Conservation (phyloP, 1,140 invertebrate genomes). For the Arctopsyche grandis region DNA sequence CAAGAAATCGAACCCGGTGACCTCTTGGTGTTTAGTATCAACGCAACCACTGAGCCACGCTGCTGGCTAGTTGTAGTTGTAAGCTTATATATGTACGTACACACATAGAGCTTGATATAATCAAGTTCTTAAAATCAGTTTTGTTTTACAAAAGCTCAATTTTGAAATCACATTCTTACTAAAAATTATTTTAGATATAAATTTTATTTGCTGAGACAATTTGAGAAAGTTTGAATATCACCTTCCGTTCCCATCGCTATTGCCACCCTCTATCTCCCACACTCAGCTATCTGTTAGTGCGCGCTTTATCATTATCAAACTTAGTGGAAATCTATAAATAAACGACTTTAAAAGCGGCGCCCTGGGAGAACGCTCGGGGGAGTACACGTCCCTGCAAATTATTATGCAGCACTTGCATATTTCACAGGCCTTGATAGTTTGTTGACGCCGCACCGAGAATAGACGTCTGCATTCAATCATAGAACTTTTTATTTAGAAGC, state of each 20-base stretch:
- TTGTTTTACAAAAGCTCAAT: too few species aligned
- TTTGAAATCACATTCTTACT: too few species aligned
- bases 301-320: constrained; percentile 50
- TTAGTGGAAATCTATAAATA: constrained; percentile 52
- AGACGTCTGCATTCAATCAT: background rate
- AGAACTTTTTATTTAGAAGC: too few species aligned
- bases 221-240: background rate
- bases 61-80: too few species aligned
- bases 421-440: constrained; percentile 37
- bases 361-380: constrained; percentile 4
- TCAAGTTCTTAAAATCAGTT: too few species aligned
- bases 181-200: too few species aligned
- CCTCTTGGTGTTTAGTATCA: too few species aligned
- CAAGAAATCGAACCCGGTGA: too few species aligned
- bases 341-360: constrained; percentile 37
- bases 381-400: constrained; percentile 26
- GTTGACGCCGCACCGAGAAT: constrained; percentile 1
- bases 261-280: background rate
- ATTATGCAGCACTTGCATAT: constrained; percentile 42
- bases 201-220: background rate
- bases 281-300: constrained; percentile 35
- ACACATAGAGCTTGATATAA: too few species aligned
- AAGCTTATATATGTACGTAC: too few species aligned
- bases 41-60: too few species aligned
- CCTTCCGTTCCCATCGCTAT: background rate